Percentiles rank a stretch among this genome's conserved stretches.
These are phyloP conservation scores for Disparrhopalites patrizii DNA, from an alignment of 2,888 invertebrate genomes.

Conservation along the genomic window DNA sequence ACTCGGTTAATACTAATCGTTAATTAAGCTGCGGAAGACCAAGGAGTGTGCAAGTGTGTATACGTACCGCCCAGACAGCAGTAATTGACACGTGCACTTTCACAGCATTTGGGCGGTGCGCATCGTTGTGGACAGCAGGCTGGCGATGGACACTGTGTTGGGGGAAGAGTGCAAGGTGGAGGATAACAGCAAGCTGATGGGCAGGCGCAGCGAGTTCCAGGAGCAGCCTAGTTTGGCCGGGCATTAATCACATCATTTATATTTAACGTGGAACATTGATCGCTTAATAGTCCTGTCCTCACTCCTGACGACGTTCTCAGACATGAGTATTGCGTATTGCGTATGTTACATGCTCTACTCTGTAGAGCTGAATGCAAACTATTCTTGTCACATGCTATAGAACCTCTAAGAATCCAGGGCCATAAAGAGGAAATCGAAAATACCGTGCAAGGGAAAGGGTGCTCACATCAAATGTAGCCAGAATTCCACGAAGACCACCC, in stretches of 20 bases:
- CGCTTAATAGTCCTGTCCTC: too few relatives aligned
- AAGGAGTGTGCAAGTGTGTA: background rate
- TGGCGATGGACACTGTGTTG: background rate
- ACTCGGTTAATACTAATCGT: too few relatives aligned
- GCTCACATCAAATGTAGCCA: slow-evolving; percentile 1
- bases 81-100: background rate
- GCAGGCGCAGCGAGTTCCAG: background rate
- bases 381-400: too few relatives aligned
- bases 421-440: too few relatives aligned
- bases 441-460: background rate
- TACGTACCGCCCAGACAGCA: background rate
- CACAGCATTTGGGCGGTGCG: background rate
- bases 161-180: background rate
- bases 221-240: background rate
- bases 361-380: too few relatives aligned
- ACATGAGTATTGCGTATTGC: too few relatives aligned
- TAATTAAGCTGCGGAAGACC: too few relatives aligned
- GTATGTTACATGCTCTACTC: too few relatives aligned
- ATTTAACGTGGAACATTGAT: background rate
- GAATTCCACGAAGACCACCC: background rate
- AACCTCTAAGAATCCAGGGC: too few relatives aligned
- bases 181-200: slow-evolving; percentile 6
- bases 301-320: too few relatives aligned
- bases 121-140: slow-evolving; percentile 8
- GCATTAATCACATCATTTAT: background rate